Evolutionary conservation across 2,113 vertebrate species (phyloP).

Genomic region (Nasalis larvatus): DNA sequence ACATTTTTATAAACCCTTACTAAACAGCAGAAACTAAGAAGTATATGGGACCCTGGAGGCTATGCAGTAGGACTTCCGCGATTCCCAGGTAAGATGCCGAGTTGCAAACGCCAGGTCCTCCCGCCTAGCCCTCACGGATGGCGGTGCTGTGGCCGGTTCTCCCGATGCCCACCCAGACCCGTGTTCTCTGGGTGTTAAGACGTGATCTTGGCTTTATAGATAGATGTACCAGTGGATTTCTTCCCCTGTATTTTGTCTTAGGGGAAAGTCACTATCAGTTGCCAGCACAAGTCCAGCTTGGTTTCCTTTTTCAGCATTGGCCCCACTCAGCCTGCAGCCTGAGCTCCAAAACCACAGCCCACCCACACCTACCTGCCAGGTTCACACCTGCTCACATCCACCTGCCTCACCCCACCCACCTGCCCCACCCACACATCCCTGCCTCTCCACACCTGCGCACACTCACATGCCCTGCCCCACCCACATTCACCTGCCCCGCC

Average conservation of each 20-base stretch:
- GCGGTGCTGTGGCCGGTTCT: accelerated
- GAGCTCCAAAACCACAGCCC: background rate
- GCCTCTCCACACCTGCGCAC: too few species aligned
- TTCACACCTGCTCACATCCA: too few species aligned
- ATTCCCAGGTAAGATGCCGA: background rate
- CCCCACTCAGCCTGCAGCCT: background rate
- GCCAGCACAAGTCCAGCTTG: background rate
- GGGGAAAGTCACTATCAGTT: background rate
- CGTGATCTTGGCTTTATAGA: background rate
- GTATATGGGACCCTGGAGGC: accelerated
- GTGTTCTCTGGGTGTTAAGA: background rate
- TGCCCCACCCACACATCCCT: too few species aligned
- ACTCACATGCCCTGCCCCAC: too few species aligned
- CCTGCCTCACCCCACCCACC: too few species aligned
- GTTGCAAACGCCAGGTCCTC: background rate
- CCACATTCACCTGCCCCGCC: background rate
- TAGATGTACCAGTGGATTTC: background rate
- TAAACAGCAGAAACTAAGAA: background rate
- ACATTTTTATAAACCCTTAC: background rate
- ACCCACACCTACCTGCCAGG: too few species aligned
- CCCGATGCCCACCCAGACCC: accelerated
- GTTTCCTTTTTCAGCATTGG: background rate
- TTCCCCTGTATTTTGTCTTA: background rate
- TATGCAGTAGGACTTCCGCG: accelerated
- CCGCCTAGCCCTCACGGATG: background rate